These are phyloP conservation scores for Masnerella sp. DNA, from an alignment of 2,888 invertebrate genomes.

Conservation along the genomic window DNA sequence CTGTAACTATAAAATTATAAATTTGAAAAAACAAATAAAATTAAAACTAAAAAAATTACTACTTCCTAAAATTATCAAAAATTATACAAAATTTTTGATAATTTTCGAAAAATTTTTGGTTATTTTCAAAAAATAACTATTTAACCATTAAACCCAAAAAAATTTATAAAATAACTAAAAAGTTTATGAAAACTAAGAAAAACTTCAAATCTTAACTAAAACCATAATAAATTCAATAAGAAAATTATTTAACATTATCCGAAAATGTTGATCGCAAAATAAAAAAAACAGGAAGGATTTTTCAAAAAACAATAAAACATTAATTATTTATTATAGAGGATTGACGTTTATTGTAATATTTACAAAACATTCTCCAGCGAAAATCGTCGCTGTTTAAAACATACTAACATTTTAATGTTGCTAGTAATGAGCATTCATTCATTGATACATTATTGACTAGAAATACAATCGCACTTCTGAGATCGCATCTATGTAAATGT, in stretches of 20 bases:
- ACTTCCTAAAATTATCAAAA: neutral
- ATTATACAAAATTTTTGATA: neutral
- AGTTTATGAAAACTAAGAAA: too few relatives aligned
- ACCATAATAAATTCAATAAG: too few relatives aligned
- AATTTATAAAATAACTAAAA: neutral
- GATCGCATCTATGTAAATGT: constrained; percentile 64
- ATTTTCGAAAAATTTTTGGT: neutral
- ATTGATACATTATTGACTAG: constrained; percentile 40
- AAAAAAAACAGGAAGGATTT: too few relatives aligned
- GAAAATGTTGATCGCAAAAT: neutral
- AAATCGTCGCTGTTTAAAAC: constrained; percentile 37
- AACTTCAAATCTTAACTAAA: too few relatives aligned
- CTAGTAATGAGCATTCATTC: constrained; percentile 28
- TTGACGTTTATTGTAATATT: constrained; percentile 69
- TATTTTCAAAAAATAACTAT: neutral
- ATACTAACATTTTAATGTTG: constrained; percentile 25
- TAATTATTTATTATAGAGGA: constrained; percentile 38
- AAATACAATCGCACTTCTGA: constrained; percentile 58
- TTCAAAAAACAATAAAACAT: too few relatives aligned
- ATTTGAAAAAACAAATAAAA: too few relatives aligned
- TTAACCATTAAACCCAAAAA: neutral
- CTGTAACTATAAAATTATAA: too few relatives aligned
- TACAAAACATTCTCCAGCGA: constrained; percentile 68
- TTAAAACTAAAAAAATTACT: neutral
- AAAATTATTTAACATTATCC: too few relatives aligned